A percentile compares a stretch with the other conserved stretches of the same genome.
Evolutionary conservation across 2,888 invertebrate species (phyloP).

Genomic region (Tanypteryx hageni): DNA sequence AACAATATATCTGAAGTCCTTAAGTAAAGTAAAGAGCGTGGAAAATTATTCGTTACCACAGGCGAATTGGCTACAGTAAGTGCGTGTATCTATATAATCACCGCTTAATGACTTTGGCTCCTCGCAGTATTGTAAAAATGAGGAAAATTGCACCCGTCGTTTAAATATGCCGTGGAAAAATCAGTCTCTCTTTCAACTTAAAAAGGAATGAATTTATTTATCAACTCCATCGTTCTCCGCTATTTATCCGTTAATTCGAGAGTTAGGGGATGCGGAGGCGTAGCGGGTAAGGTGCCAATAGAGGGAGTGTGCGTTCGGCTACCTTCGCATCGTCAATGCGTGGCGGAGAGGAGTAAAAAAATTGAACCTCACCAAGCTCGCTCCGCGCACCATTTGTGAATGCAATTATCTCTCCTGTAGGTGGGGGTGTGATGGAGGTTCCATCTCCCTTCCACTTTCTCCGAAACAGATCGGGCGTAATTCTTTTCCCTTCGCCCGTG

Average conservation of each 20-base stretch:
- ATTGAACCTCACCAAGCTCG: background rate
- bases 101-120: too few species aligned
- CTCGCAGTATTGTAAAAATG: too few species aligned
- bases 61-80: too few species aligned
- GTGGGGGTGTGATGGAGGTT: background rate
- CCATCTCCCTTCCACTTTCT: background rate
- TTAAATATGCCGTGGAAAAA: too few species aligned
- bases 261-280: background rate
- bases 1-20: too few species aligned
- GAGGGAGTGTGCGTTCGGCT: too few species aligned
- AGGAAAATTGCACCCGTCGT: too few species aligned
- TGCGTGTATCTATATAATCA: too few species aligned
- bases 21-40: too few species aligned
- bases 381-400: slow-evolving; percentile 16
- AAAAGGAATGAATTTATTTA: background rate
- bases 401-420: slow-evolving; percentile 46
- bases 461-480: background rate
- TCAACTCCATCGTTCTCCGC: background rate
- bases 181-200: too few species aligned
- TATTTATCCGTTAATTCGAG: background rate
- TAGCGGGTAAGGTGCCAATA: background rate
- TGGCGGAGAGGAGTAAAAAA: slow-evolving; percentile 16
- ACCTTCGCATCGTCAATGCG: slow-evolving; percentile 1
- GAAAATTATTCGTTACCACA: too few species aligned
- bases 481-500: background rate